phyloP scores from a whole-genome alignment of 1,140 invertebrate species.

The Tetranychus urticae region DNA sequence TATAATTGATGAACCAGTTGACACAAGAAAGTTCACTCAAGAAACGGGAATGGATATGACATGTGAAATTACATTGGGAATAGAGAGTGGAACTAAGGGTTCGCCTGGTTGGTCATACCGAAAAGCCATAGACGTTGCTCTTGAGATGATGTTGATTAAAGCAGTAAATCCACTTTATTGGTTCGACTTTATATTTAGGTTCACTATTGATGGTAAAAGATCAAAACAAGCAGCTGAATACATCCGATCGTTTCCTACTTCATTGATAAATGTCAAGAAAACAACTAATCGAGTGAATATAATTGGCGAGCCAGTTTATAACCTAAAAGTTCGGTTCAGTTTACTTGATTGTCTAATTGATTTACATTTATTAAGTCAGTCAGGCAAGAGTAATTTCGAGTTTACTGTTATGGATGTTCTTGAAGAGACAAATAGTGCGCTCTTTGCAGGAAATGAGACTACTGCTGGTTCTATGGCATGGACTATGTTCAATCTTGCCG shows the following conservation, averaged over 20 bases:
- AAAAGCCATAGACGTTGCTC: neutral
- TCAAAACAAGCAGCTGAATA: neutral
- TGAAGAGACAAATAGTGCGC: neutral
- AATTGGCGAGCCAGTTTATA: too few species aligned
- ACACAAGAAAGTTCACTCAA: neutral
- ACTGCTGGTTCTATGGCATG: conserved; percentile 1
- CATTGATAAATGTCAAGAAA: neutral
- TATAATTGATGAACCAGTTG: neutral
- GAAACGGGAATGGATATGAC: neutral
- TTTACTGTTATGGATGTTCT: neutral
- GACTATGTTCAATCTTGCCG: conserved; percentile 15
- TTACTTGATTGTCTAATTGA: neutral
- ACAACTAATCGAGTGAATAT: too few species aligned
- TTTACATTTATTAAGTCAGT: neutral
- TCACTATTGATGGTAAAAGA: neutral
- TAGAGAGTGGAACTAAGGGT: neutral
- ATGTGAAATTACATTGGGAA: neutral
- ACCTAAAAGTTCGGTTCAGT: too few species aligned
- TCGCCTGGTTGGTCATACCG: neutral
- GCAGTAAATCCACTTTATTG: neutral
- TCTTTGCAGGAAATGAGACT: conserved; percentile 23
- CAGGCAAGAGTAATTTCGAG: neutral
- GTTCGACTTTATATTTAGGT: neutral
- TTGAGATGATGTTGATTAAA: neutral
- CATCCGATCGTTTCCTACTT: neutral